A percentile compares a stretch with the other conserved stretches of the same genome.
Conservation (phyloP, 2,888 invertebrate species). For the Salticus scenicus region DNA sequence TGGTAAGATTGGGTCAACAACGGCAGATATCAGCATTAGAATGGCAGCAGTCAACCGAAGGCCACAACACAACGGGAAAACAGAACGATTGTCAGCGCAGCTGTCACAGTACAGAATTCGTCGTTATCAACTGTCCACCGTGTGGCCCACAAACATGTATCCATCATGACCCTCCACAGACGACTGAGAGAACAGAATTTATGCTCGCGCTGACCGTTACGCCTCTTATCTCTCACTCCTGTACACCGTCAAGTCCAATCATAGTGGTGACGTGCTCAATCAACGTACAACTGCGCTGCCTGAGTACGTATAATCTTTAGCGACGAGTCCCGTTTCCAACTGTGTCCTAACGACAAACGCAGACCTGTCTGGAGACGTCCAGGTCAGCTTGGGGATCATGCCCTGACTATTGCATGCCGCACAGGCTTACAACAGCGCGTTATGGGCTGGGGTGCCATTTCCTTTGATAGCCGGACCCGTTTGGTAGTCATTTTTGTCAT, state of each 20-base stretch:
- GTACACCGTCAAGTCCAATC: conserved; percentile 11
- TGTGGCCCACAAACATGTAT: not conserved
- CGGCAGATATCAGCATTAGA: not conserved
- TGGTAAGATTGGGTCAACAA: not conserved
- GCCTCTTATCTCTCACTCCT: not conserved
- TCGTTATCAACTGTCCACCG: not conserved
- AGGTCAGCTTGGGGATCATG: not conserved
- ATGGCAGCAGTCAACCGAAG: too few species aligned
- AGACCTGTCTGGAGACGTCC: not conserved
- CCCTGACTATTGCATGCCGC: not conserved
- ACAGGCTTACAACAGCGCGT: not conserved
- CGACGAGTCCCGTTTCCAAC: conserved; percentile 22
- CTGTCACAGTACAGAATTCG: too few species aligned
- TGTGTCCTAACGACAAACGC: not conserved
- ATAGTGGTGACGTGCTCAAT: not conserved
- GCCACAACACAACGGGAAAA: too few species aligned
- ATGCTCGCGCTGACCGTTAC: conserved; percentile 6
- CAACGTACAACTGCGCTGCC: conserved; percentile 11
- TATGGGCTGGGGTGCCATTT: not conserved
- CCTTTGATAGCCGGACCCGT: not conserved
- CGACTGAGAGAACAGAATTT: not conserved
- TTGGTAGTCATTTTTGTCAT: not conserved
- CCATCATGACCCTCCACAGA: conserved; percentile 8
- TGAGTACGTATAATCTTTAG: conserved; percentile 21
- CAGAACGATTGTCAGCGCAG: too few species aligned